Evolutionary conservation across 2,797 vertebrate genomes (phyloP).

Genomic region (Loris lydekkerianus): DNA sequence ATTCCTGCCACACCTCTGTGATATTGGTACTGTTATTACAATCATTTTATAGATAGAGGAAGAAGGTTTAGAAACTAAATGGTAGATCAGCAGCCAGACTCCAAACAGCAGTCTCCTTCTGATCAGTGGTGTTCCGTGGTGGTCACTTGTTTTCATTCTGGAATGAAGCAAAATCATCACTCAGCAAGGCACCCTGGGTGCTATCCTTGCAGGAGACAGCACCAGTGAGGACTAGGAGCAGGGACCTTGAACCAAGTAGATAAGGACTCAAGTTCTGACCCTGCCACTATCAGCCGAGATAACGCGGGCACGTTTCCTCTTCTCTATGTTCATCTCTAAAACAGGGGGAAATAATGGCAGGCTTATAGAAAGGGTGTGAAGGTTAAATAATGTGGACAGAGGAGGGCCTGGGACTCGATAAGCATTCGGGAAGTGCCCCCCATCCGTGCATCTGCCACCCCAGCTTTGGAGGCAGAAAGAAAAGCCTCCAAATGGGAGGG

Average conservation of each 20-base stretch:
- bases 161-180: not conserved
- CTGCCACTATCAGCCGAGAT: not conserved
- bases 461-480: rapidly evolving
- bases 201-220: not conserved
- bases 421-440: rapidly evolving
- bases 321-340: not conserved
- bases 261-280: not conserved
- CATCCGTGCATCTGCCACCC: rapidly evolving
- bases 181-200: rapidly evolving
- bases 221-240: not conserved
- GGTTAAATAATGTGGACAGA: not conserved
- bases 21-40: not conserved
- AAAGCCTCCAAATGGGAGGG: not conserved
- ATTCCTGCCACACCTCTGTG: not conserved
- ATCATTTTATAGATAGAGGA: not conserved
- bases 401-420: too few species aligned
- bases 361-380: not conserved
- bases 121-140: not conserved
- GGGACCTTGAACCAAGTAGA: not conserved
- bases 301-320: not conserved
- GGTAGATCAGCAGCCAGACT: not conserved
- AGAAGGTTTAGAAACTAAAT: not conserved
- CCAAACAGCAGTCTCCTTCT: rapidly evolving
- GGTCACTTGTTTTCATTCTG: not conserved
- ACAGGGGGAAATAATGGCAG: rapidly evolving